A percentile compares a stretch with the other conserved stretches of the same genome.
phyloP scores from a whole-genome alignment of 2,888 invertebrate species.

The Lottia gigantea region DNA sequence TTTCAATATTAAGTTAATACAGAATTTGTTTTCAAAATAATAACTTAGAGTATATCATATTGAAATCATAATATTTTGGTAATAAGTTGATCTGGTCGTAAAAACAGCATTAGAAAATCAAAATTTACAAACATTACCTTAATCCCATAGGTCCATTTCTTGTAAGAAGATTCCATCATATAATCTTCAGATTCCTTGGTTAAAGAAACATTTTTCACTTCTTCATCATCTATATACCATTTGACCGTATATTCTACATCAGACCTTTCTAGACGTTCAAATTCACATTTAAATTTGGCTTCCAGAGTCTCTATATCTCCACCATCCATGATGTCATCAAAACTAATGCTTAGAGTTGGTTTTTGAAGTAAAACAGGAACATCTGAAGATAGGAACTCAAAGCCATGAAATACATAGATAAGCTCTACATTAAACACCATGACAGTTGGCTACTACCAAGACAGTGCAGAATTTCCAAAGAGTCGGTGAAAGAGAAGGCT shows the following conservation, averaged over 20 bases:
- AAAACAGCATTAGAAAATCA: neutral
- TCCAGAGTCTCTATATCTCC: too few species aligned
- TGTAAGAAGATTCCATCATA: slow-evolving; percentile 19
- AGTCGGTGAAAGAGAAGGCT: too few species aligned
- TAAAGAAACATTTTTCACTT: neutral
- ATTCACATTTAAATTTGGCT: slow-evolving; percentile 29
- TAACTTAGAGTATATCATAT: too few species aligned
- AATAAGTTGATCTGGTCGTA: neutral
- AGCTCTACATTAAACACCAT: too few species aligned
- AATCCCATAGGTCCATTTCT: slow-evolving; percentile 28
- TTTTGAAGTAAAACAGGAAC: slow-evolving; percentile 26
- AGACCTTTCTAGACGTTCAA: slow-evolving; percentile 26
- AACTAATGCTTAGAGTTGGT: slow-evolving; percentile 26
- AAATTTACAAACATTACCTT: slow-evolving; percentile 25
- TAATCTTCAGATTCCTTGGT: slow-evolving; percentile 10
- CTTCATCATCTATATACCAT: slow-evolving; percentile 26
- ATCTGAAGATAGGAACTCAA: slow-evolving; percentile 20
- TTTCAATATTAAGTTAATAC: too few species aligned
- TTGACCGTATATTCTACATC: slow-evolving; percentile 28
- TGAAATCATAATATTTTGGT: too few species aligned
- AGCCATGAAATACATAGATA: too few species aligned
- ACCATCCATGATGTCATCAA: slow-evolving; percentile 9
- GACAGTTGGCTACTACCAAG: too few species aligned
- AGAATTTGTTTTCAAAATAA: too few species aligned
- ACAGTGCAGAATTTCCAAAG: too few species aligned